Percentiles rank a stretch among this genome's conserved stretches.
Evolutionary conservation across 2,888 invertebrate genomes (phyloP).

Genomic region (Noctua comes): DNA sequence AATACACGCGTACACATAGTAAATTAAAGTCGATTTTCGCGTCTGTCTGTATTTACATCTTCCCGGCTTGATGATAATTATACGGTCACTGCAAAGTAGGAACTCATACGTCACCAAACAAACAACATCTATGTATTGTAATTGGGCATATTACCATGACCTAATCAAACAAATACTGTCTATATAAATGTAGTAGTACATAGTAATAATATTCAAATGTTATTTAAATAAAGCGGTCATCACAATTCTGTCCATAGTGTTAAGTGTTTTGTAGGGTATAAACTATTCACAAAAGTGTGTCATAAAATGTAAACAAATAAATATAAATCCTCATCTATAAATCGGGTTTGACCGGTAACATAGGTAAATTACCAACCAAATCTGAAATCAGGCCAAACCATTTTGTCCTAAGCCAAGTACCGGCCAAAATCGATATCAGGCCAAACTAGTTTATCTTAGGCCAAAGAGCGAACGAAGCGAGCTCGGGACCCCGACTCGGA

Average conservation of each 20-base stretch:
- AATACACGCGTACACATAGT: too few relatives aligned
- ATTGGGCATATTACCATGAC: constrained; percentile 11
- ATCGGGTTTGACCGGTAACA: too few relatives aligned
- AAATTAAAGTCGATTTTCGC: background rate
- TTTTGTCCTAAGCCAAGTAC: background rate
- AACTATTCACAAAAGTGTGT: background rate
- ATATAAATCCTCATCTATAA: background rate
- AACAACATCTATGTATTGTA: background rate
- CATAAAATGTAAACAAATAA: background rate
- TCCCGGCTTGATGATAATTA: background rate
- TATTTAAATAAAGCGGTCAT: constrained; percentile 16
- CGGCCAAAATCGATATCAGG: too few relatives aligned
- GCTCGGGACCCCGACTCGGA: background rate
- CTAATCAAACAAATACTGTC: constrained; percentile 1
- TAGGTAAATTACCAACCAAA: background rate
- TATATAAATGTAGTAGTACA: background rate
- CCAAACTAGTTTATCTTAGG: too few relatives aligned
- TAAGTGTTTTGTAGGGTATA: constrained; percentile 2
- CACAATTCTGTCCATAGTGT: background rate
- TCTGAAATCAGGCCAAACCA: background rate
- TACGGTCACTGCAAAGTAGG: background rate
- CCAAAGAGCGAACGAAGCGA: background rate
- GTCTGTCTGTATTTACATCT: background rate
- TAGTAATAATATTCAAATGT: constrained; percentile 13
- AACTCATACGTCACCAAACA: background rate